Base-by-base conservation (phyloP, 2,888 invertebrate genomes). In the Noctua comes region DNA sequence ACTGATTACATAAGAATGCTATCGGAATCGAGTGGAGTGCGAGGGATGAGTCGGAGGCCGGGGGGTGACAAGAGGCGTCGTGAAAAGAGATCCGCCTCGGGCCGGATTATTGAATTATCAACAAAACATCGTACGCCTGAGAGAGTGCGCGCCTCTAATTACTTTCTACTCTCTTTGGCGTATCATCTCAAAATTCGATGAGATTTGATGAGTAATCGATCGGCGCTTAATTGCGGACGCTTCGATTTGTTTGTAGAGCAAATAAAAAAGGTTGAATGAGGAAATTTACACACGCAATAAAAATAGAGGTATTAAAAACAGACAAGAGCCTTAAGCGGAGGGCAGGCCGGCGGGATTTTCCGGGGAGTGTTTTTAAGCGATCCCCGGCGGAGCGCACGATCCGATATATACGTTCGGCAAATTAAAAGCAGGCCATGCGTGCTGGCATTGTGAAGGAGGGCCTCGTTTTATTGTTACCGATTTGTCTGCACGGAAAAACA, bases 351-450 rank as follows among this genome's bases (percentile, higher is more conserved):
- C 84, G 87, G 92, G 92, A 94, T 95, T 95, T 95, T 93, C 93
- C 94, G 91, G 92, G 86, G 93, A 93, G 94, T 95, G 95, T 95
- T 96, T 95, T 95, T 95, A 95, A 95, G 93, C 94, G 94, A 91
- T 92, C 88, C 90, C 90, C 91, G 90, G 75, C 89, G 91, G 90
- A 91, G 92, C 91, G 92, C 86, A 89, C 93, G 93, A 94, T 93
- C 92, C 93, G 94, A 93, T 94, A 94, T 93, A 92, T 92, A 91
- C 94, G 94, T 94, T 93, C 92, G 95, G 94, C 93, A 96, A 96
- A 97, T 97, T 96, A 97, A 96, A 96, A 97, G 92, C 95, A 95
- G 95, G 91, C 95, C 94, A 96, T 95, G 96, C 96, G 96, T 94
- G 91, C 92, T 85, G 89, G 92, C 92, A 95, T 96, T 96, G 96